These are phyloP conservation scores for Stomorhina lunata DNA, from an alignment of 2,888 invertebrate genomes.

Conservation along the genomic window DNA sequence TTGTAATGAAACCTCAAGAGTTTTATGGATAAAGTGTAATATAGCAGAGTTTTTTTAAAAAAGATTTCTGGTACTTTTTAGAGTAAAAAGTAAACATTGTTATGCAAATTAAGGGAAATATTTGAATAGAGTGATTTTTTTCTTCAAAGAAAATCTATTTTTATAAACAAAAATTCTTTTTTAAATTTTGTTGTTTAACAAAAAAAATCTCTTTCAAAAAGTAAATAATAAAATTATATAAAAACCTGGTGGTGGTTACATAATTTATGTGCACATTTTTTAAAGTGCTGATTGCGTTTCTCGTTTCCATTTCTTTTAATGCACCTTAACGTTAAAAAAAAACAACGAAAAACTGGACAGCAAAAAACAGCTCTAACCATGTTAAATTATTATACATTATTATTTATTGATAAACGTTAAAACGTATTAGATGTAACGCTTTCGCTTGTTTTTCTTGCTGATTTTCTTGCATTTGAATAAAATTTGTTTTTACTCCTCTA, in stretches of 20 bases:
- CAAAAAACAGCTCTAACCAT: background rate
- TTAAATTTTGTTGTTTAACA: background rate
- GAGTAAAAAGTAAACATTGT: too few relatives aligned
- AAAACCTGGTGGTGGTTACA: constrained; percentile 18
- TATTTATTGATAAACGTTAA: constrained; percentile 46
- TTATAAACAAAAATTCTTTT: background rate
- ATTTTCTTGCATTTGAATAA: background rate
- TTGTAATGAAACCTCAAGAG: background rate
- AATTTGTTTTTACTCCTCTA: constrained; percentile 61
- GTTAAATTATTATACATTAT: constrained; percentile 16
- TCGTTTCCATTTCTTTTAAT: constrained; percentile 22
- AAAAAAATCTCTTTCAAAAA: background rate
- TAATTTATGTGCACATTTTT: background rate
- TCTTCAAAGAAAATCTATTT: background rate
- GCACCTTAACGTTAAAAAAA: background rate
- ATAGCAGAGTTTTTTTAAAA: too few relatives aligned
- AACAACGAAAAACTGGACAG: too few relatives aligned
- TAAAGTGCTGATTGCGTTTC: constrained; percentile 36
- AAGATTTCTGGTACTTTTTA: too few relatives aligned
- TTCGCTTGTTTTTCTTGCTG: constrained; percentile 52
- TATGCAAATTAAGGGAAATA: too few relatives aligned
- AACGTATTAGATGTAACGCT: constrained; percentile 58
- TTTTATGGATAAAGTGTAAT: background rate
- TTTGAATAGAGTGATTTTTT: background rate
- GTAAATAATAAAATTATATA: constrained; percentile 1